phyloP scores from a whole-genome alignment of 2,888 invertebrate species.

The Tetragonisca angustula region DNA sequence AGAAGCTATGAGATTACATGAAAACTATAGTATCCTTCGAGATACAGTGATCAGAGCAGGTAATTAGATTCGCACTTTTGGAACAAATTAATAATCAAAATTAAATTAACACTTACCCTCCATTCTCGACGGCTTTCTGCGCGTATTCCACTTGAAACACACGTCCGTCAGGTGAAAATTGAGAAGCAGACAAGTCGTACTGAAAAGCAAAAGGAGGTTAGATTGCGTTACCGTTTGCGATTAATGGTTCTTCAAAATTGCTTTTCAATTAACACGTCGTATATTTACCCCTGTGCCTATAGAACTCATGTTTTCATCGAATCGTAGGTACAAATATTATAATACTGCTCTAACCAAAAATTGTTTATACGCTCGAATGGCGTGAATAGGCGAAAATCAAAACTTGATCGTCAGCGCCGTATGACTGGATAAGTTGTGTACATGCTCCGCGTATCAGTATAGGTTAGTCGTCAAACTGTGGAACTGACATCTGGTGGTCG shows the following conservation, averaged over 20 bases:
- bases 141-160: slow-evolving; percentile 99
- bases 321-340: slow-evolving; percentile 26
- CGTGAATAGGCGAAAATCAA: slow-evolving; percentile 81
- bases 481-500: slow-evolving; percentile 30
- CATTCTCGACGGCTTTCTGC: slow-evolving; percentile 99
- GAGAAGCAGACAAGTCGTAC: slow-evolving; percentile 99
- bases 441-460: background rate
- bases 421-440: background rate
- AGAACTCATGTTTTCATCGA: slow-evolving; percentile 91
- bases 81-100: background rate
- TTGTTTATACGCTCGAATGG: slow-evolving; percentile 69
- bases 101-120: slow-evolving; percentile 87
- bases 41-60: background rate
- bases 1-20: background rate
- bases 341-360: slow-evolving; percentile 45
- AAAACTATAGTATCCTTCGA: background rate
- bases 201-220: slow-evolving; percentile 84
- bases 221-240: slow-evolving; percentile 31
- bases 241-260: slow-evolving; percentile 47
- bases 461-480: slow-evolving; percentile 21
- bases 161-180: slow-evolving; percentile 99
- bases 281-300: slow-evolving; percentile 96
- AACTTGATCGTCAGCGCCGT: slow-evolving; percentile 64
- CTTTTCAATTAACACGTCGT: slow-evolving; percentile 14
- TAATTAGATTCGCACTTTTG: background rate